Evolutionary conservation across 2,797 vertebrate species (phyloP).

Genomic region (Coilia nasus): DNA sequence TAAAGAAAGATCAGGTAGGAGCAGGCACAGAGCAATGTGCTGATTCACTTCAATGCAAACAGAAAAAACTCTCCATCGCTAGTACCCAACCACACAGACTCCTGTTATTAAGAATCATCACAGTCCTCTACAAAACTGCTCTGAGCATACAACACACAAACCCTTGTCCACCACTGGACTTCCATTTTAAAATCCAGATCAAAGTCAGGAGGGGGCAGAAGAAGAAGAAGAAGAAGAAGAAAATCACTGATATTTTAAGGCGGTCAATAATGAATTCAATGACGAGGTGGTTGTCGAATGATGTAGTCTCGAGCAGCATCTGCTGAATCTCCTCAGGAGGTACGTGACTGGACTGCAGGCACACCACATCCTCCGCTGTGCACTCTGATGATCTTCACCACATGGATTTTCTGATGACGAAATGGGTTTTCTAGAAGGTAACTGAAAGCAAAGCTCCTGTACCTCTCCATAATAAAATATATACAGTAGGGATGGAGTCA

Average conservation of each 20-base stretch:
- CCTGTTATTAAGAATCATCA: not conserved
- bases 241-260: not conserved
- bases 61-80: not conserved
- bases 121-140: not conserved
- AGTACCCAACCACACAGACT: not conserved
- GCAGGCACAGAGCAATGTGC: not conserved
- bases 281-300: not conserved
- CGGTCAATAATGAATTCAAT: not conserved
- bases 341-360: too few species aligned
- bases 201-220: not conserved
- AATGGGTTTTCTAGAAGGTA: not conserved
- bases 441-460: too few species aligned
- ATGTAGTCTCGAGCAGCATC: not conserved
- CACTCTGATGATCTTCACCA: not conserved
- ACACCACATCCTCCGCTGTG: too few species aligned
- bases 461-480: too few species aligned
- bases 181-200: not conserved
- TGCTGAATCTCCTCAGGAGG: not conserved
- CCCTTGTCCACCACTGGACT: too few species aligned
- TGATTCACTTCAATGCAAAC: not conserved
- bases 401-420: not conserved
- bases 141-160: not conserved
- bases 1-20: not conserved
- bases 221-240: not conserved
- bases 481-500: too few species aligned